Conservation (phyloP, 2,888 invertebrate genomes). For the Mimachlamys varia region DNA sequence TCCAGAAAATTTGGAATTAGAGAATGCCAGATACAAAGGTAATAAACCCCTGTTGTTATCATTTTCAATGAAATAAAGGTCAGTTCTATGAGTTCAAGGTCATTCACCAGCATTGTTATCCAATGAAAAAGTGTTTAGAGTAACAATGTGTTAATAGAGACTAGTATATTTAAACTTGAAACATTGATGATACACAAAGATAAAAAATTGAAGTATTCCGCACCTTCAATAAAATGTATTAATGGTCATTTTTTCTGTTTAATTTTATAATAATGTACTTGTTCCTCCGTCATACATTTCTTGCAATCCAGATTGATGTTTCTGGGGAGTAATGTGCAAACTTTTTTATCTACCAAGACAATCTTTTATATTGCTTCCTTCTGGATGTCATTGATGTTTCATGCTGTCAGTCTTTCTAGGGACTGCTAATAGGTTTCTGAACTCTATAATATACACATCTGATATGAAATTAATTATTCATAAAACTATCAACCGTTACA, state of each 20-base stretch:
- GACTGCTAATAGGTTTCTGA: background rate
- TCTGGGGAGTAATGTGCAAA: background rate
- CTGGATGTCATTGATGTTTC: background rate
- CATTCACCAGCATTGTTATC: no score
- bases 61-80: background rate
- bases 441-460: background rate
- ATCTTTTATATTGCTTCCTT: background rate
- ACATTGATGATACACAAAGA: background rate
- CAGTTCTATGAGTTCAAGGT: background rate
- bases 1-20: conserved; percentile 59
- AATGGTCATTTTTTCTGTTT: no score
- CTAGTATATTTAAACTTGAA: background rate
- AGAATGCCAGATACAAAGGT: conserved; percentile 61
- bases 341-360: background rate
- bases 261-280: background rate
- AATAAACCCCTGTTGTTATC: background rate
- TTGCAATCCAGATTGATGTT: background rate
- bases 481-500: background rate
- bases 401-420: background rate
- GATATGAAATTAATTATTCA: background rate
- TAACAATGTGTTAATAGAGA: background rate
- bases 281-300: background rate
- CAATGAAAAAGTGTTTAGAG: no score
- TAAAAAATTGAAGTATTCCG: background rate
- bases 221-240: background rate